A percentile compares a stretch with the other conserved stretches of the same genome.
phyloP scores from a whole-genome alignment of 2,888 invertebrate genomes.

The Pristionchus exspectatus region DNA sequence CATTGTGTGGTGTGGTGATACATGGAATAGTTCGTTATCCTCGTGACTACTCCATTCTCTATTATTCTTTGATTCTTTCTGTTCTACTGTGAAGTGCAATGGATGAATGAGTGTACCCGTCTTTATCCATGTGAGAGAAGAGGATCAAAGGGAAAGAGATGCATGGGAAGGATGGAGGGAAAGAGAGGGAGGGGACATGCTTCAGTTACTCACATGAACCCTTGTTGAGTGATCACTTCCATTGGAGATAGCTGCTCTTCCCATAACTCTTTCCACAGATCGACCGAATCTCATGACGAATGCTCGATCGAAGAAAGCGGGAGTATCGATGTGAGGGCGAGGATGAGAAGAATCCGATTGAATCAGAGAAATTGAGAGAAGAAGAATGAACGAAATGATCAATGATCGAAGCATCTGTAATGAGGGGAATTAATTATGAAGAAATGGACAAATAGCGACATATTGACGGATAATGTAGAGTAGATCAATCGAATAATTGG shows the following conservation, averaged over 20 bases:
- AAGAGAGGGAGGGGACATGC: background rate
- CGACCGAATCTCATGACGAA: constrained; percentile 39
- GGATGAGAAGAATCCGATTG: background rate
- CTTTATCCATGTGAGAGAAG: constrained; percentile 3
- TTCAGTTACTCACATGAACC: constrained; percentile 41
- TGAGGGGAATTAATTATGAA: background rate
- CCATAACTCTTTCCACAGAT: constrained; percentile 27
- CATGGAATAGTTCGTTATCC: background rate
- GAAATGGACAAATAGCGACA: background rate
- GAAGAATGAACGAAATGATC: background rate
- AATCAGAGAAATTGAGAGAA: background rate
- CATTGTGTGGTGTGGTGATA: background rate
- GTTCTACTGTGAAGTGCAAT: constrained; percentile 8
- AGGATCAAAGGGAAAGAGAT: constrained; percentile 23
- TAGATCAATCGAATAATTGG: constrained; percentile 28
- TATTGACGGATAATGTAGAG: background rate
- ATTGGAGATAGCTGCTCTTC: background rate
- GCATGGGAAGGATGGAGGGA: background rate
- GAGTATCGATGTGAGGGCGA: background rate
- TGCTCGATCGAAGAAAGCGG: constrained; percentile 45
- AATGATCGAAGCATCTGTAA: constrained; percentile 18
- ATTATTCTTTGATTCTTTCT: background rate
- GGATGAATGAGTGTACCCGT: constrained; percentile 36
- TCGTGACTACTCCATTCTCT: background rate
- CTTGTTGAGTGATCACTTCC: background rate